These are phyloP conservation scores for Hippopotamyrus pictus DNA, from an alignment of 2,797 vertebrate species.

Conservation along the genomic window DNA sequence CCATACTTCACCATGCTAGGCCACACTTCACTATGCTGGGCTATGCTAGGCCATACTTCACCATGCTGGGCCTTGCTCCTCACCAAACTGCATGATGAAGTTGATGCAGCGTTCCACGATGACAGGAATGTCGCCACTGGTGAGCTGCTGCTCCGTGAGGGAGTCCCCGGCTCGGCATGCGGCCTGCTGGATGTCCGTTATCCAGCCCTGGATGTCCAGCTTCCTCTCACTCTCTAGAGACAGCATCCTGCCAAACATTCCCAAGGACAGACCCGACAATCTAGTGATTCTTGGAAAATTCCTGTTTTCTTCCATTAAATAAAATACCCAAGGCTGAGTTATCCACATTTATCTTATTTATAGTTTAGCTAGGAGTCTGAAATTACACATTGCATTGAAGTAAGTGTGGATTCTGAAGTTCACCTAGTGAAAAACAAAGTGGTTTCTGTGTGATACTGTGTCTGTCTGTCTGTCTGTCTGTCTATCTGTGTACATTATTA, in stretches of 20 bases:
- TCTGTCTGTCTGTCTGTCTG: neutral
- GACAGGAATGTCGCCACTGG: constrained; percentile 57
- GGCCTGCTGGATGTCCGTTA: constrained; percentile 61
- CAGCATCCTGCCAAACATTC: constrained; percentile 50
- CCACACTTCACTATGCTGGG: too few relatives aligned
- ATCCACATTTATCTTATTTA: neutral
- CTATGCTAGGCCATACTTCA: too few relatives aligned
- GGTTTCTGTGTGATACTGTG: neutral
- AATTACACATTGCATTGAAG: neutral
- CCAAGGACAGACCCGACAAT: neutral
- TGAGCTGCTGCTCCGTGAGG: constrained; percentile 67
- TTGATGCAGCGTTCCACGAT: constrained; percentile 66
- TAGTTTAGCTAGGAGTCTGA: neutral
- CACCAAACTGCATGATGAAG: constrained; percentile 69
- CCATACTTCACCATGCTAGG: neutral
- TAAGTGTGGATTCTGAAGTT: neutral
- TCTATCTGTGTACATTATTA: neutral
- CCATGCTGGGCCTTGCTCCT: neutral
- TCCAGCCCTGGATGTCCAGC: constrained; percentile 68
- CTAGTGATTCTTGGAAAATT: neutral
- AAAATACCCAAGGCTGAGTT: neutral
- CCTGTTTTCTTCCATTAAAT: neutral
- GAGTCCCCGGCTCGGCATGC: constrained; percentile 58
- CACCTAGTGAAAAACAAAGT: neutral
- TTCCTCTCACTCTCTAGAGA: constrained; percentile 63